Conservation (phyloP, 2,888 invertebrate genomes). For the Zonitis immaculata region DNA sequence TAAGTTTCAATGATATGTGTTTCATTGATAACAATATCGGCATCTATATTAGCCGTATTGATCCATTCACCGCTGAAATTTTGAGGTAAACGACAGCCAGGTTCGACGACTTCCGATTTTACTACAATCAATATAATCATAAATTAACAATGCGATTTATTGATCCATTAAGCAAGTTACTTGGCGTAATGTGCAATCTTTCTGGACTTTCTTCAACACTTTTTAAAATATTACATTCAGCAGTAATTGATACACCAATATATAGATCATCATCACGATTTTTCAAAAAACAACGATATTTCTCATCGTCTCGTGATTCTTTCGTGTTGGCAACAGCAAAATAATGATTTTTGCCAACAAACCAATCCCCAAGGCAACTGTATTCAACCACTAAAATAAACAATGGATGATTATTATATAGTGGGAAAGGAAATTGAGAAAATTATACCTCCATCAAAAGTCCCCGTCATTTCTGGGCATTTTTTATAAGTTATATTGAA, state of each 20-base stretch:
- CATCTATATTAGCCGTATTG: slow-evolving; percentile 95
- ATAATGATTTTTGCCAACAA: slow-evolving; percentile 91
- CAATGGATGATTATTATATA: background rate
- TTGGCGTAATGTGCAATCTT: slow-evolving; percentile 79
- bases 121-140: slow-evolving; percentile 37
- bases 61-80: slow-evolving; percentile 96
- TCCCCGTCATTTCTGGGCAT: slow-evolving; percentile 85
- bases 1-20: slow-evolving; percentile 96
- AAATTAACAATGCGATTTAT: background rate
- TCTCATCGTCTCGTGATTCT: slow-evolving; percentile 91
- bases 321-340: slow-evolving; percentile 97
- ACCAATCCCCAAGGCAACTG: slow-evolving; percentile 93
- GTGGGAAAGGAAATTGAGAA: too few species aligned
- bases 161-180: slow-evolving; percentile 51
- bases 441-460: slow-evolving; percentile 78
- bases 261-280: slow-evolving; percentile 92
- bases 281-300: slow-evolving; percentile 89
- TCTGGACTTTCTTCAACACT: slow-evolving; percentile 93
- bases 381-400: slow-evolving; percentile 71
- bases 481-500: slow-evolving; percentile 91
- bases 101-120: slow-evolving; percentile 82
- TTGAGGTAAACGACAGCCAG: slow-evolving; percentile 87
- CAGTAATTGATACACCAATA: slow-evolving; percentile 88
- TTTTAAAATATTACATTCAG: slow-evolving; percentile 88
- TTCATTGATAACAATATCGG: slow-evolving; percentile 88